Conservation (phyloP, 2,797 vertebrate genomes). For the Pygocentrus nattereri region DNA sequence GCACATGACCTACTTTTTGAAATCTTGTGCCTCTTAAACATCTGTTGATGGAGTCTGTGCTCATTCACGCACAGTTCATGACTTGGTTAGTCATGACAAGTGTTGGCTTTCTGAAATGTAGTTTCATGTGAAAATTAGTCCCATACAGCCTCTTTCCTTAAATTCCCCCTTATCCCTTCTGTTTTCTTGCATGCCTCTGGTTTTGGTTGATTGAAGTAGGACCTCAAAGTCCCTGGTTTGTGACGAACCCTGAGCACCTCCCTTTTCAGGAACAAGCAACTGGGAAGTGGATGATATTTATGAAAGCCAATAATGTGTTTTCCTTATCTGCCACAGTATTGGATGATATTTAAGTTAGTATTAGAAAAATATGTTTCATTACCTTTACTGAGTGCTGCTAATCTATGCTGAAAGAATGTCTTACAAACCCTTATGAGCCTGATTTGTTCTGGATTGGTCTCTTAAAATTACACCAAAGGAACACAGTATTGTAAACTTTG, state of each 20-base stretch:
- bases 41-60: not conserved
- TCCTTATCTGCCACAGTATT: too few relatives aligned
- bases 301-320: too few relatives aligned
- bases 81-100: not conserved
- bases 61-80: not conserved
- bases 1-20: constrained; percentile 4
- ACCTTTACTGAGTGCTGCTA: too few relatives aligned
- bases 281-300: not conserved
- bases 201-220: not conserved
- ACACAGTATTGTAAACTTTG: not conserved
- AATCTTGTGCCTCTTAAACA: not conserved
- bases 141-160: not conserved
- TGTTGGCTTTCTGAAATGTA: not conserved
- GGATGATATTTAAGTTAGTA: too few relatives aligned
- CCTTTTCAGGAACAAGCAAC: too few relatives aligned
- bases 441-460: too few relatives aligned
- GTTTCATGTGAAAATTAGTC: not conserved
- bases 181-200: not conserved
- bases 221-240: constrained; percentile 21
- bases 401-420: too few relatives aligned
- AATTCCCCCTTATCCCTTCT: not conserved
- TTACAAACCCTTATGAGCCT: too few relatives aligned
- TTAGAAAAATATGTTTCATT: too few relatives aligned
- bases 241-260: not conserved
- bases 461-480: not conserved